These are phyloP conservation scores for Entomobrya proxima DNA, from an alignment of 2,888 invertebrate species.

Conservation along the genomic window DNA sequence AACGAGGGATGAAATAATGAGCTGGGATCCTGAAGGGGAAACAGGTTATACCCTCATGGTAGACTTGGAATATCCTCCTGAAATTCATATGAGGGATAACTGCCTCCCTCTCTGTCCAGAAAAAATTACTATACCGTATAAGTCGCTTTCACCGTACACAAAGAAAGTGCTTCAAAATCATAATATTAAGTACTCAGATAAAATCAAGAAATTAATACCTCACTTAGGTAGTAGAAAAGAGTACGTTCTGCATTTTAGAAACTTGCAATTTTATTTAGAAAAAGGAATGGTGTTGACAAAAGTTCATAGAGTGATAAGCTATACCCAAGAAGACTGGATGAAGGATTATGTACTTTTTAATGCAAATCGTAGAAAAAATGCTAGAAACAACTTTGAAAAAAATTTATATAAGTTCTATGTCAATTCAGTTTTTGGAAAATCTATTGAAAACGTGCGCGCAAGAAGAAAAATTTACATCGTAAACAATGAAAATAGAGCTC, in stretches of 20 bases:
- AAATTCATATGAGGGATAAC: slow-evolving; percentile 17
- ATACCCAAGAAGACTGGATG: slow-evolving; percentile 50
- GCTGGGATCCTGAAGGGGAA: slow-evolving; percentile 10
- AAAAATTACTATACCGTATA: slow-evolving; percentile 11
- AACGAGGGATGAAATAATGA: neutral
- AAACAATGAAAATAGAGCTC: neutral
- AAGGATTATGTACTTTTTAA: slow-evolving; percentile 52
- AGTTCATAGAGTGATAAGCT: slow-evolving; percentile 17
- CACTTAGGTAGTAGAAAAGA: slow-evolving; percentile 11
- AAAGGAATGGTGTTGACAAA: slow-evolving; percentile 41
- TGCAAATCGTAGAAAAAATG: slow-evolving; percentile 39
- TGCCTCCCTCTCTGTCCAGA: slow-evolving; percentile 44
- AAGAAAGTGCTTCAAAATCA: neutral
- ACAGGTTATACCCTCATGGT: slow-evolving; percentile 37
- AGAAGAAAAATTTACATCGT: slow-evolving; percentile 35
- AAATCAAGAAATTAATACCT: slow-evolving; percentile 30
- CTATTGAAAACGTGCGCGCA: slow-evolving; percentile 48
- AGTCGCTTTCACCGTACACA: neutral
- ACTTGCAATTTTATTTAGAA: slow-evolving; percentile 29
- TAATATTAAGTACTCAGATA: slow-evolving; percentile 11
- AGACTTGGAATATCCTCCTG: slow-evolving; percentile 19
- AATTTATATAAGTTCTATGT: slow-evolving; percentile 57
- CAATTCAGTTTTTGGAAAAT: slow-evolving; percentile 65
- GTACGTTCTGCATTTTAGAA: slow-evolving; percentile 30
- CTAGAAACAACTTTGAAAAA: slow-evolving; percentile 60